Base-by-base conservation (phyloP, 2,797 vertebrate species). In the Fistularia tabacaria region DNA sequence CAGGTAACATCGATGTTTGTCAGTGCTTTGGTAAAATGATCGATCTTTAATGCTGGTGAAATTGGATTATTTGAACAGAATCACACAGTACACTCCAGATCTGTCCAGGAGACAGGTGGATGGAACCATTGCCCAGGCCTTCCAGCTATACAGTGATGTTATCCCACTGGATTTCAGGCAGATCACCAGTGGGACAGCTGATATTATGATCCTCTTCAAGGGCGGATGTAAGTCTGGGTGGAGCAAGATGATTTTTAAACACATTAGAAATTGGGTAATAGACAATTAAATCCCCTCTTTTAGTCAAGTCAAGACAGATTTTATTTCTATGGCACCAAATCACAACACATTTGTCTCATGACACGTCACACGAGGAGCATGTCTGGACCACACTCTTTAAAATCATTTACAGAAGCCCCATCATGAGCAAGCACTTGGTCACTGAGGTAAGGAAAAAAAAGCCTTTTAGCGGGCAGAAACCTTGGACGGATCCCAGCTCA, bases 191-290 rank as follows among this genome's bases (percentile, higher is more conserved):
- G 84, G 81, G n/a, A 80, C 55, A 3, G 87, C 89, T 0, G 87
- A 90, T 73, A 90, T 90, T 61, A 84, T 86, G 83, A 90, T 91
- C 61, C 80, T 90, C 54, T 91, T 90, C 63, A 76, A 87, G 71
- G 78, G 77, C 0, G 49, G 83, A 80, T 65, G 82, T 84, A 54
- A 80, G 82, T 77, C 40, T 49, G 9, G 7, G 48, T 25, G 11
- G 15, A 25, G 25, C 25, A 25, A 25, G 25, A 25, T 25, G 25
- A 25, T 25, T 25, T 25, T 37, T 1, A 38, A 40, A 54, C 3
- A 11, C 7, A 38, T 14, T 7, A 25, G 2, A 2, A 25, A 25
- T 25, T 25, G 25, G 5, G 25, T 25, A 25, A 25, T 25, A 25
- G 25, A 25, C 25, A 25, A 25, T 25, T 25, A 25, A 25, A 25